Evolutionary conservation across 2,888 invertebrate species (phyloP).

Genomic region (Hipparchia sbordonii): DNA sequence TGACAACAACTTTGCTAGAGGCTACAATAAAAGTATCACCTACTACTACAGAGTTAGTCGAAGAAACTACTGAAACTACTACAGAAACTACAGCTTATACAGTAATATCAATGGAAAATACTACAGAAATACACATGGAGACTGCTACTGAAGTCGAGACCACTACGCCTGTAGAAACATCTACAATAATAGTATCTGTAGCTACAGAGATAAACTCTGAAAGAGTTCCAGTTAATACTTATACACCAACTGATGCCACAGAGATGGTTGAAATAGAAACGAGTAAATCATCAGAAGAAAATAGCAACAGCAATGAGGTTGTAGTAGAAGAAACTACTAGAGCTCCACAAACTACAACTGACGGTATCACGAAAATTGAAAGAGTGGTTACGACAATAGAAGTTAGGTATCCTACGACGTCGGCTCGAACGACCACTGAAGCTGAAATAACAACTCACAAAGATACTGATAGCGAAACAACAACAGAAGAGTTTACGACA

Average conservation of each 20-base stretch:
- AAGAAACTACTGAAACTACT: constrained; percentile 38
- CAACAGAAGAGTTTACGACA: constrained; percentile 46
- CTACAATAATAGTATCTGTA: constrained; percentile 60
- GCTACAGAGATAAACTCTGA: constrained; percentile 67
- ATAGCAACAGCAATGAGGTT: constrained; percentile 69
- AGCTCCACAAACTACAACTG: constrained; percentile 43
- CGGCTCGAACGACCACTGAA: constrained; percentile 42
- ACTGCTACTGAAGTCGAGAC: constrained; percentile 43
- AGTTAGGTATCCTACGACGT: constrained; percentile 40
- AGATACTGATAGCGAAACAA: constrained; percentile 7
- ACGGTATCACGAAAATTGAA: constrained; percentile 33
- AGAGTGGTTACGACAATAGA: constrained; percentile 39
- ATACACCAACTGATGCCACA: constrained; percentile 44
- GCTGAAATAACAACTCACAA: constrained; percentile 44
- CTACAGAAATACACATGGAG: constrained; percentile 37
- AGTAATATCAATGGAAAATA: constrained; percentile 28
- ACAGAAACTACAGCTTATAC: constrained; percentile 40
- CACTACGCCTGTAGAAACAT: constrained; percentile 44
- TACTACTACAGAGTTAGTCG: constrained; percentile 43
- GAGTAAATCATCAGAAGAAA: constrained; percentile 58
- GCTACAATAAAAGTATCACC: constrained; percentile 34
- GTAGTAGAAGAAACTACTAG: constrained; percentile 52
- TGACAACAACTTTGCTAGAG: constrained; percentile 34
- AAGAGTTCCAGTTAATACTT: constrained; percentile 43
- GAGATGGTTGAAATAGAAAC: constrained; percentile 55